phyloP scores from a whole-genome alignment of 1,140 invertebrate species.

The Papilio polyxenes region DNA sequence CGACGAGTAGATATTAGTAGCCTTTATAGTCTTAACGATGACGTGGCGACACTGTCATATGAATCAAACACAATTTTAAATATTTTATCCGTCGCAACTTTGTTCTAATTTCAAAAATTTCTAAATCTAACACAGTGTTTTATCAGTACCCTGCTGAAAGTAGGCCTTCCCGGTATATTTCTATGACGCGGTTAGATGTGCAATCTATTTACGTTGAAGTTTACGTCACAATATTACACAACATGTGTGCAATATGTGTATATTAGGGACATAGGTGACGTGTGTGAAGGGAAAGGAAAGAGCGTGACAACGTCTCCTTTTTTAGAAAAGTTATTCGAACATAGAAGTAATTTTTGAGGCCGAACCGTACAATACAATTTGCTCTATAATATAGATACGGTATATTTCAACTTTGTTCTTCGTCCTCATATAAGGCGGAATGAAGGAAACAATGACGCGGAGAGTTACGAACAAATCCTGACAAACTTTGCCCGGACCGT shows the following conservation, averaged over 20 bases:
- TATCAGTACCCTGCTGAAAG: not conserved
- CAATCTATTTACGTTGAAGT: slow-evolving; percentile 3
- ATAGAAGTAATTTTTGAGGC: too few relatives aligned
- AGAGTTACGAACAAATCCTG: not conserved
- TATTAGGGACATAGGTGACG: not conserved
- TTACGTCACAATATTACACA: slow-evolving; percentile 11
- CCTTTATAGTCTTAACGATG: too few relatives aligned
- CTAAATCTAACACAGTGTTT: not conserved
- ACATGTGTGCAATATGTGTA: slow-evolving; percentile 1
- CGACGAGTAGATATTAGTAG: too few relatives aligned
- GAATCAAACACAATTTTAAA: too few relatives aligned
- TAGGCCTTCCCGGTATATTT: slow-evolving; percentile 8
- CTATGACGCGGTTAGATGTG: slow-evolving; percentile 6
- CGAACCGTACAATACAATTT: not conserved
- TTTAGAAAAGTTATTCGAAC: too few relatives aligned
- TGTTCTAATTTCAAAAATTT: not conserved
- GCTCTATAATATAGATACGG: not conserved
- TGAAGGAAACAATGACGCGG: not conserved
- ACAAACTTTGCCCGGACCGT: not conserved
- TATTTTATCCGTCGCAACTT: too few relatives aligned
- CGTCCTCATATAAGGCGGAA: not conserved
- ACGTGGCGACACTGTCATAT: too few relatives aligned
- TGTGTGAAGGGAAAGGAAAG: not conserved
- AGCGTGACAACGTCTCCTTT: not conserved
- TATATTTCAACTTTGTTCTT: not conserved